Base-by-base conservation (phyloP, 2,888 invertebrate species). In the Noctua pronuba region DNA sequence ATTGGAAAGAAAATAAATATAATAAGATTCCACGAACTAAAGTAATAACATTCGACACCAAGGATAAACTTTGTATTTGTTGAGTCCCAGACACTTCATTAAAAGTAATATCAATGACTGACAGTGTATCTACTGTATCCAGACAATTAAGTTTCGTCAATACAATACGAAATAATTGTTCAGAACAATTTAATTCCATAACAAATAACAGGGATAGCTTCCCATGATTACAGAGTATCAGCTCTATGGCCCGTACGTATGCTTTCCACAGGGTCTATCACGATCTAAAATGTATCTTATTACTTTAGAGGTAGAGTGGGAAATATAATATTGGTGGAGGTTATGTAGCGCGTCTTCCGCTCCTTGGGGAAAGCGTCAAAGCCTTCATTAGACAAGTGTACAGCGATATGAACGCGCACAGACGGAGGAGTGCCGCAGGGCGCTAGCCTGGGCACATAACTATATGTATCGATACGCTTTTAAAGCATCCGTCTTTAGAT, bases 321-420 rank as follows among this genome's bases (percentile, higher is more conserved):
- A 79, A 80, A 80, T 88, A 49, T 60, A 62, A 71, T 83, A 77
- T 77, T 49, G 28, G 31, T 80, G n/a, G 41, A 77, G 69, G 81
- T 80, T 79, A 70, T 79, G 77, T 85, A 83, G 75, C 77, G 64
- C 77, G 84, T 83, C 84, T 80, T 88, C 84, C 83, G 82, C 88
- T 89, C 88, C 88, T 89, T 88, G 69, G 90, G 88, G 89, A 88
- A 90, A 90, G 88, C 91, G 89, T 88, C 89, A 91, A 90, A 91
- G 91, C 90, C 90, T 92, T 92, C 93, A 92, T 92, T 92, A 93
- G 91, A 90, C 90, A 88, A 89, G 90, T 88, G 90, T 89, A 89
- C 88, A 88, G 86, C 86, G 88, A 86, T 90, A 88, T 88, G 89
- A 88, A 86, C 75, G 88, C 83, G 78, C 79, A 88, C 83, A 88